A percentile compares a stretch with the other conserved stretches of the same genome.
Conservation (phyloP, 2,113 vertebrate species). For the Ornithorhynchus anatinus region DNA sequence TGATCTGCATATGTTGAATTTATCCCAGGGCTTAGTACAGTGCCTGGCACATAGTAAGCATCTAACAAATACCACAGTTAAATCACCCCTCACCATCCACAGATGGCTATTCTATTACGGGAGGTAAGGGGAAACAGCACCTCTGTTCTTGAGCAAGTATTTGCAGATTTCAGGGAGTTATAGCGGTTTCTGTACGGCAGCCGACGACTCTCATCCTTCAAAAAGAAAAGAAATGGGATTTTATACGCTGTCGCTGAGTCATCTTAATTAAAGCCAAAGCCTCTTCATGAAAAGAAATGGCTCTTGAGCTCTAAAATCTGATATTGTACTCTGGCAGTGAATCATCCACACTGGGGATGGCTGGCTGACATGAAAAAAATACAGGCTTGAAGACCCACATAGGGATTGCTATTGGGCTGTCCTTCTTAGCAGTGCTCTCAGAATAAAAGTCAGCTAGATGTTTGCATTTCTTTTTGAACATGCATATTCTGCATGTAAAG, state of each 20-base stretch:
- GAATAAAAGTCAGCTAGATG: not conserved
- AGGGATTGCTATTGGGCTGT: not conserved
- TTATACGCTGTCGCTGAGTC: not conserved
- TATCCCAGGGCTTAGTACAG: no score
- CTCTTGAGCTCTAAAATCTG: not conserved
- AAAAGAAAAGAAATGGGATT: not conserved
- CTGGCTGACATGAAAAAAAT: not conserved
- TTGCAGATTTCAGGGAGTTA: no score
- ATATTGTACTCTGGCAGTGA: not conserved
- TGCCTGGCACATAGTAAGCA: no score
- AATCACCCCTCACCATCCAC: no score
- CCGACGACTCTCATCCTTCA: no score
- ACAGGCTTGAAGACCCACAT: not conserved
- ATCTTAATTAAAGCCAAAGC: conserved; percentile 4
- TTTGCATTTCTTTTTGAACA: no score
- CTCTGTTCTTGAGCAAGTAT: no score
- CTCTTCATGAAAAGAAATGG: conserved; percentile 16
- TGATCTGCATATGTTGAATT: no score
- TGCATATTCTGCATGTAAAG: no score
- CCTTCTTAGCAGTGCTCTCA: not conserved
- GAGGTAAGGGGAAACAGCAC: no score
- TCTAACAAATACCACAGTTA: no score
- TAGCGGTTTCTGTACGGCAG: no score
- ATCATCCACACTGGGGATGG: not conserved
- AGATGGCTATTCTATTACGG: not conserved